These are phyloP conservation scores for Rallus crepitans DNA, from an alignment of 2,797 vertebrate species.

Conservation along the genomic window DNA sequence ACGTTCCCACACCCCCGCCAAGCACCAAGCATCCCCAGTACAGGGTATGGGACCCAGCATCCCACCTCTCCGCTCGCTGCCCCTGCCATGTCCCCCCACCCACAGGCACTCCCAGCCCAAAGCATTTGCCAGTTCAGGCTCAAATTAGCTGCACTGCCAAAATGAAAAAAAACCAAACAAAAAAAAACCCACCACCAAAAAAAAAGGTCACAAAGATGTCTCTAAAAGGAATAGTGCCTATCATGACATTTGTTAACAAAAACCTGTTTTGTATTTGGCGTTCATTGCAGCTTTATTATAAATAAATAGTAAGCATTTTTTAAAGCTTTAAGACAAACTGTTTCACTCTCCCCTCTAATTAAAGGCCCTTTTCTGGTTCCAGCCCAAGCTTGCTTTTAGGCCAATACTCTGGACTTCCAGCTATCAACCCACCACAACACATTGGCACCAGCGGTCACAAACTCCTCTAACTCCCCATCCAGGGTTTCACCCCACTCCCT, in stretches of 20 bases:
- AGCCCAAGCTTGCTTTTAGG: not conserved
- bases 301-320: not conserved
- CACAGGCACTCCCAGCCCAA: not conserved
- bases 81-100: not conserved
- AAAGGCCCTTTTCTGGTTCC: not conserved
- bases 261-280: not conserved
- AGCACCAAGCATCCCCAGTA: not conserved
- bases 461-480: not conserved
- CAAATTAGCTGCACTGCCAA: not conserved
- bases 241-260: not conserved
- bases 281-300: not conserved
- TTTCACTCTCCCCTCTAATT: not conserved
- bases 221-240: not conserved
- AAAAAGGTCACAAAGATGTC: not conserved
- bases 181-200: not conserved
- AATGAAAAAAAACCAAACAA: not conserved
- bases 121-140: not conserved
- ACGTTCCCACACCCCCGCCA: fast-evolving
- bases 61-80: fast-evolving
- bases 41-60: fast-evolving
- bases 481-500: not conserved
- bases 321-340: not conserved
- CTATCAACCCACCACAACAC: not conserved
- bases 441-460: not conserved
- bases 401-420: not conserved